Evolutionary conservation across 35 echinoderm and acorn worm genomes (phyloP).

Genomic region (Heliocidaris erythrogramma): DNA sequence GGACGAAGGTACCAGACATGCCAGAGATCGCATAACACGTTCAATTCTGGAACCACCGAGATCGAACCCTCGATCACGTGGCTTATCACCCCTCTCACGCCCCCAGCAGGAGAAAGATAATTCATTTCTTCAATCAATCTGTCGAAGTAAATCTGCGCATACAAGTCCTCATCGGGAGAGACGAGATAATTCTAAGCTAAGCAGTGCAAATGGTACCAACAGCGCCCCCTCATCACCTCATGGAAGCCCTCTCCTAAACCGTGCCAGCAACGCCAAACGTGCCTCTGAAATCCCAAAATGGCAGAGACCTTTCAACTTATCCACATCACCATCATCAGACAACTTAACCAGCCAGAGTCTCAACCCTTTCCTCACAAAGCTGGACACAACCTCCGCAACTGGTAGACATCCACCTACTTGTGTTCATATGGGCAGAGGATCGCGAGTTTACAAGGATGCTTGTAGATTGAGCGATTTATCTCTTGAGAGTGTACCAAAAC

Average conservation of each 20-base stretch:
- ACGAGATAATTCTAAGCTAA: not conserved
- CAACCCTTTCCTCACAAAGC: not conserved
- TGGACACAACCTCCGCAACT: not conserved
- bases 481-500: not conserved
- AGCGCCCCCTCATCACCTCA: not conserved
- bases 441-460: not conserved
- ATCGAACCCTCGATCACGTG: not conserved
- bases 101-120: not conserved
- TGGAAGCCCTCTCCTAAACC: not conserved
- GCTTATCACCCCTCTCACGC: not conserved
- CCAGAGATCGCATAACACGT: not conserved
- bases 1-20: not conserved
- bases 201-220: not conserved
- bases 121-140: not conserved
- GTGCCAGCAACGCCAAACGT: not conserved
- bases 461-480: not conserved
- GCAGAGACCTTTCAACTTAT: not conserved
- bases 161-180: not conserved
- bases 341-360: not conserved
- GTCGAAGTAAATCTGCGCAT: not conserved
- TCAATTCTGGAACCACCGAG: not conserved
- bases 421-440: not conserved
- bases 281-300: not conserved
- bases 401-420: not conserved
- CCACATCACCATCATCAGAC: not conserved